Evolutionary conservation across 2,888 invertebrate genomes (phyloP), one percentile per base, ranked within the genome.

Genomic region (Orchesellides sinensis): DNA sequence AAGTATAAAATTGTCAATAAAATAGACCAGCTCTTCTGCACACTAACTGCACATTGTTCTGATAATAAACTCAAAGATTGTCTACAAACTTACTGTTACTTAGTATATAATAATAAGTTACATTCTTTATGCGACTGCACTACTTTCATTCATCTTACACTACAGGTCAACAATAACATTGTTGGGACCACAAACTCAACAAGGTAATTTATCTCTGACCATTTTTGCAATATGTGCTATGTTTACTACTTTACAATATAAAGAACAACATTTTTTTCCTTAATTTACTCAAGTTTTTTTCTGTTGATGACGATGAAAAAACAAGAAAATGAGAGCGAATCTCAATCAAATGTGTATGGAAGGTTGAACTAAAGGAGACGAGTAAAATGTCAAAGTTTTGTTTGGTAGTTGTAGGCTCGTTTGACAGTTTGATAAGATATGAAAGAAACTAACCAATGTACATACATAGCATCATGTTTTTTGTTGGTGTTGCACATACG

Each of bases 351-450:
- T 32, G 32, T 32, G 32, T 32, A 10, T 32, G 32, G 6, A n/a
- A 10, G 45, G 35, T 14, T 8, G 5, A 21, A 45, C 8, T 2
- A 19, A 17, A 66, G 27, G 27, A 63, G 40, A 56, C 47, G 47
- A 56, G 47, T 47, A 19, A 78, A 78, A 78, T 61, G 47, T 35
- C 63, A 54, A 79, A 79, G 35, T 65, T 70, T 49, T 79, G 65
- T 68, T 35, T 47, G 8, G 4, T 47, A 14, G 10, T 54, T 72
- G 70, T 65, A 25, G 66, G 65, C 27, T 40, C 65, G 56, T 72
- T 81, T 81, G 81, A 74, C 81, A 73, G 79, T 72, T 70, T 72
- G 79, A 80, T 80, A 80, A 80, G 80, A 80, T 80, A 66, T 73
- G 56, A 59, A 40, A 56, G 17, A 68, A 49, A 79, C 72, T 73